phyloP scores from a whole-genome alignment of 2,113 vertebrate genomes.

The Oreochromis niloticus region DNA sequence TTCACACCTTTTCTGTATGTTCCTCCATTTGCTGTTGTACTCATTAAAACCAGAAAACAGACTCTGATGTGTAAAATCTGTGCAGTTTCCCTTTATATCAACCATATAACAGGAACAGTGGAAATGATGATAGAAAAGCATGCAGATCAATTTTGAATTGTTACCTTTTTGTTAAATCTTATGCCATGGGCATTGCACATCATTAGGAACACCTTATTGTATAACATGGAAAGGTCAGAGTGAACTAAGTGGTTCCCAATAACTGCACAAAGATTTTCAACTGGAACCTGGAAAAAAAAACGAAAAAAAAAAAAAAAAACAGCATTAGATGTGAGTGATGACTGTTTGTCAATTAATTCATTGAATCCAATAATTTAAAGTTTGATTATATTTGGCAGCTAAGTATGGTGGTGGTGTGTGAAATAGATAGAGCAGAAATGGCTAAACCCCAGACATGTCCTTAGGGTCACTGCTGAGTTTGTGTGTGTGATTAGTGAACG shows the following conservation, averaged over 20 bases:
- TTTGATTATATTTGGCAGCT: not conserved
- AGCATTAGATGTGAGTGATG: not conserved
- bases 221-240: conserved; percentile 74
- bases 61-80: not conserved
- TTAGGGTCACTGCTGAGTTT: conserved; percentile 47
- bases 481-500: conserved; percentile 46
- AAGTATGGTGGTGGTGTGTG: not conserved
- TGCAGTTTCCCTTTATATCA: not conserved
- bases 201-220: conserved; percentile 78
- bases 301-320: not conserved
- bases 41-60: not conserved
- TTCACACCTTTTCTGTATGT: not conserved
- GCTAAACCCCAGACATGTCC: conserved; percentile 26
- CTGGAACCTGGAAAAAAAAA: conserved; percentile 3
- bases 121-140: not conserved
- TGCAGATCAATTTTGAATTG: not conserved
- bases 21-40: not conserved
- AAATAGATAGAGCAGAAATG: not conserved
- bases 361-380: not conserved
- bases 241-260: conserved; percentile 77
- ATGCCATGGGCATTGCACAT: conserved; percentile 78
- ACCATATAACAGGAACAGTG: not conserved
- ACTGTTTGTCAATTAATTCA: not conserved
- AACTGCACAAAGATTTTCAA: conserved; percentile 62
- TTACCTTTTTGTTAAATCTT: conserved; percentile 83